Base-by-base conservation (phyloP, 2,888 invertebrate genomes). In the Heteropelma amictum region DNA sequence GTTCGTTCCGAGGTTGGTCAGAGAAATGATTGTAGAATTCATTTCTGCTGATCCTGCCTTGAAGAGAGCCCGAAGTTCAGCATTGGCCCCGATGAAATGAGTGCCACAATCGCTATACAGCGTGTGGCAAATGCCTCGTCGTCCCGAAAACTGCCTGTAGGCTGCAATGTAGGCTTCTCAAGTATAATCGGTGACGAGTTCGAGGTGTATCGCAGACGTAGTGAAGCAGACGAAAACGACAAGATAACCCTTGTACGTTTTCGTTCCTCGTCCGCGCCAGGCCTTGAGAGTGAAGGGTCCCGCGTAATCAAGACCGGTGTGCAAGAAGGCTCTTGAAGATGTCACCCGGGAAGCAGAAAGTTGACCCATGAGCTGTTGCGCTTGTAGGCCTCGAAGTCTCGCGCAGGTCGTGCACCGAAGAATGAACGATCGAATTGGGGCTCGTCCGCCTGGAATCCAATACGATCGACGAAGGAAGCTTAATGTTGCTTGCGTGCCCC, bases 331-430 rank as follows among this genome's bases (percentile, higher is more conserved):
- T 21, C 67, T 6, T 28, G 67, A 53, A 38, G 45, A 42, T 0
- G 33, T 47, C 8, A 75, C 71, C 4, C 77, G 58, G 23, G 70
- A 38, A 0, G 69, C 23, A 2, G 84, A 83, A 5, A 84, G 77
- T 19, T 83, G 58, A 6, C 79, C 83, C 84, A 85, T 86, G 3
- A 80, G 45, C 45, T 82, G 83, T 3, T 78, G 63, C 7, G 72
- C 69, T 51, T 33, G 42, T 10, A 17, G 23, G 12, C 53, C 33
- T 2, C 42, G 53, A 23, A 42, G 14, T 17, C 69, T 26, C 2
- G 53, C 23, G 17, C 61, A 70, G 2, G 30, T 54, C 0, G 67
- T 23, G 26, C 72, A 79, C 8, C 72, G 56, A 14, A 54, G 63
- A n/a, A 77, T 68, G 7, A 47, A 3, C 3, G 67, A 58, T 28